Percentiles rank a stretch among this genome's conserved stretches.
Evolutionary conservation across 2,113 vertebrate species (phyloP).

Genomic region (Paramormyrops kingsleyae): DNA sequence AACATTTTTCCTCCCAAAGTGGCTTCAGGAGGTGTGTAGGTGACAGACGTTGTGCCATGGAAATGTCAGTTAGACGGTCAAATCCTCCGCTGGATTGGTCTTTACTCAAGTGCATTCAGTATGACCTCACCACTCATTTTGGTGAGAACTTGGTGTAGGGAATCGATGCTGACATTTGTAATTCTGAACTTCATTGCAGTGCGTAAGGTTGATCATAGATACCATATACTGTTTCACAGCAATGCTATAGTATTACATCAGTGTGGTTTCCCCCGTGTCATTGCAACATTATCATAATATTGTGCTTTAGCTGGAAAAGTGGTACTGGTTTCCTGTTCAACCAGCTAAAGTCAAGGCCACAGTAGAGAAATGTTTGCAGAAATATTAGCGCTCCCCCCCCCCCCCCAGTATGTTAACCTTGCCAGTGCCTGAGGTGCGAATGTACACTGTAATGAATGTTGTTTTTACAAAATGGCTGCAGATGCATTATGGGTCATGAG

Average conservation of each 20-base stretch:
- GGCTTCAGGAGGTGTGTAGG: not conserved
- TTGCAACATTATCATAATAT: not conserved
- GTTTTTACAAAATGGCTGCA: constrained; percentile 13
- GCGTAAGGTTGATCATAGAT: not conserved
- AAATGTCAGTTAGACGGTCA: constrained; percentile 2
- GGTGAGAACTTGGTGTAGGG: not conserved
- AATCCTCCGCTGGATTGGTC: not conserved
- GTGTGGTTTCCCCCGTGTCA: not conserved
- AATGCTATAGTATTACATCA: not conserved
- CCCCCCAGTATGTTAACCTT: not conserved
- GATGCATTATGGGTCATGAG: constrained; percentile 24
- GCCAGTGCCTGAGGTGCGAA: constrained; percentile 44
- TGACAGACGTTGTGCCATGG: not conserved
- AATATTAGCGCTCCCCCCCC: not conserved
- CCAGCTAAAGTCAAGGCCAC: not conserved
- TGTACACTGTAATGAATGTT: constrained; percentile 50
- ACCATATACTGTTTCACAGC: not conserved
- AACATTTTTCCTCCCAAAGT: not conserved
- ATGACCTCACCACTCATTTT: not conserved
- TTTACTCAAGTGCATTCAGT: not conserved
- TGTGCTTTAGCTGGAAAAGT: not conserved
- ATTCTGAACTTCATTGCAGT: constrained; percentile 4
- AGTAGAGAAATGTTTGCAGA: not conserved
- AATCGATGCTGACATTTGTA: not conserved
- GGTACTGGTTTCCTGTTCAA: not conserved